Evolutionary conservation across 2,113 vertebrate species (phyloP), one percentile per base, ranked within the genome.

Genomic region (Charina bottae): DNA sequence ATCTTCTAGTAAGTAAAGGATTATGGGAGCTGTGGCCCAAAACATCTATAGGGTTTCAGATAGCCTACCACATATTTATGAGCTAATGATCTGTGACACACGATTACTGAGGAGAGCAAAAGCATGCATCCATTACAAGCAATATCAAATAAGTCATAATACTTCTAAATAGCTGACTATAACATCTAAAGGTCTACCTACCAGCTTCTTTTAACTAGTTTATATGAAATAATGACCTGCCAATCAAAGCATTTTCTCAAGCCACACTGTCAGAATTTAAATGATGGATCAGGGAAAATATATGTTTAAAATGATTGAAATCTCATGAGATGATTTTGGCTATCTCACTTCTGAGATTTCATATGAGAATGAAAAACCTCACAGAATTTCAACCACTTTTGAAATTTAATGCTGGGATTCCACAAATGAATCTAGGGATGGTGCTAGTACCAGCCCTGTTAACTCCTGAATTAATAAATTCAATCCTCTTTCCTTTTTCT

Each of bases 171-270:
- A 33, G 8, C 87, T 64, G 15, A n/a, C 46, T 54, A 26, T 17
- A 89, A 68, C 19, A 72, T 89, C 49, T 72, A 49, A 68, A n/a
- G 55, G 53, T 24, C n/a, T 37, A 56, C 42, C 72, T 59, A 72
- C 26, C 28, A 55, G 72, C 26, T 13, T 42, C 56, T 58, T 37
- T 78, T 90, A 90, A 90, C 84, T 60, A 49, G 55, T 37, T 53
- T 53, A 83, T 26, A 54, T 64, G 62, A 54, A 89, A 85, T 1
- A 85, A 54, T 86, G 49, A 42, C 54, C 60, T 91, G 49, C 8
- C 60, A 91, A 90, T 33, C 23, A 90, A 87, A 91, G 19, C n/a
- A 87, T 21, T 86, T 91, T 55, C n/a, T 64, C 23, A 91, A 33
- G 56, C 53, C n/a, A 87, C n/a, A 24, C 10, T 86, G 33, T 28